These are phyloP conservation scores for Volucella inflata DNA, from an alignment of 2,888 invertebrate genomes.

Conservation along the genomic window DNA sequence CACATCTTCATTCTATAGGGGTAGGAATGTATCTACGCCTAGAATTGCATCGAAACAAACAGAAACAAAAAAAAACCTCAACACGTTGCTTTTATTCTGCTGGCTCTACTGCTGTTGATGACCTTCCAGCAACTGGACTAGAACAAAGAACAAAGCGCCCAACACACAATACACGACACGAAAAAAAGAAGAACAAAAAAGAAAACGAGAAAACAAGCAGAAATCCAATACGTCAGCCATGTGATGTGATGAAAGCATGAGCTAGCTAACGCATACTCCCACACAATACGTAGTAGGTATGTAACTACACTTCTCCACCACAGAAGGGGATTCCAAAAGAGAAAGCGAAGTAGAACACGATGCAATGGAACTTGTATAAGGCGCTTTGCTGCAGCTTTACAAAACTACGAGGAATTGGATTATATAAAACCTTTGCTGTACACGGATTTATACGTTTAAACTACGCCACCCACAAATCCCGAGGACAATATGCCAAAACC, in stretches of 20 bases:
- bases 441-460: slow-evolving; percentile 23
- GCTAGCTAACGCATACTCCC: slow-evolving; percentile 5
- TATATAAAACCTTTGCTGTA: slow-evolving; percentile 50
- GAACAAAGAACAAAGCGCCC: slow-evolving; percentile 46
- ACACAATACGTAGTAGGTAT: background rate
- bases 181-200: background rate
- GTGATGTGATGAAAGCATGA: slow-evolving; percentile 2
- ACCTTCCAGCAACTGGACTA: slow-evolving; percentile 64
- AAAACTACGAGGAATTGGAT: slow-evolving; percentile 30
- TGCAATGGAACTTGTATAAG: slow-evolving; percentile 31
- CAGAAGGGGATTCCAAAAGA: slow-evolving; percentile 7
- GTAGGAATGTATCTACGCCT: slow-evolving; percentile 7
- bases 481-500: slow-evolving; percentile 15
- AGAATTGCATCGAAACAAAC: background rate
- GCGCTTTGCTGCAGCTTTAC: slow-evolving; percentile 5
- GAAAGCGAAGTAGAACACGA: slow-evolving; percentile 11
- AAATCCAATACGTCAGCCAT: slow-evolving; percentile 18
- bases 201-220: slow-evolving; percentile 21
- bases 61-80: slow-evolving; percentile 5
- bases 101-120: slow-evolving; percentile 44
- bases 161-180: too few relatives aligned
- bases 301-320: background rate
- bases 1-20: background rate
- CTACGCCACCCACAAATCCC: slow-evolving; percentile 50
- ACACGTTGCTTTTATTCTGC: slow-evolving; percentile 19